phyloP scores from a whole-genome alignment of 2,888 invertebrate species.

The Trachelus tabidus region DNA sequence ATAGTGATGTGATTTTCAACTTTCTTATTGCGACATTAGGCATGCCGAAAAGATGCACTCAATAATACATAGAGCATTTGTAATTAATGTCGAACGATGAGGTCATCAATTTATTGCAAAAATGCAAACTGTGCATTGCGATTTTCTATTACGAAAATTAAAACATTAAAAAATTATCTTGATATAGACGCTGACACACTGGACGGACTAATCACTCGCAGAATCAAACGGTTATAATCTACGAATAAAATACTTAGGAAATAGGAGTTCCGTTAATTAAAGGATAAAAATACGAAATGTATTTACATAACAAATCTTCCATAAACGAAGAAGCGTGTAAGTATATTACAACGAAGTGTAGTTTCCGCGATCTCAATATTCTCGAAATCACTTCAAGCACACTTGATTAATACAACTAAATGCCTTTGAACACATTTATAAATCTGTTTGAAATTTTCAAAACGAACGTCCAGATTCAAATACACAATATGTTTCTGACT shows the following conservation, averaged over 20 bases:
- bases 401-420: slow-evolving; percentile 13
- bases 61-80: not conserved
- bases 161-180: not conserved
- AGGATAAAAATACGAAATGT: slow-evolving; percentile 31
- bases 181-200: slow-evolving; percentile 27
- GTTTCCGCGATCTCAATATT: not conserved
- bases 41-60: not conserved
- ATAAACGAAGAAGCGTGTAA: slow-evolving; percentile 15
- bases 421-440: slow-evolving; percentile 29
- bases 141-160: not conserved
- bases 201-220: slow-evolving; percentile 52
- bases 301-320: slow-evolving; percentile 29
- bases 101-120: not conserved
- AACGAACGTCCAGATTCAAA: slow-evolving; percentile 1
- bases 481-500: not conserved
- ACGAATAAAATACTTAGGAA: slow-evolving; percentile 17
- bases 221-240: slow-evolving; percentile 29
- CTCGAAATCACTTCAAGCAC: not conserved
- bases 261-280: slow-evolving; percentile 12
- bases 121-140: slow-evolving; percentile 1
- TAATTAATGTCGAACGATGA: not conserved
- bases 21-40: slow-evolving; percentile 4
- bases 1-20: slow-evolving; percentile 13
- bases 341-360: slow-evolving; percentile 19
- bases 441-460: slow-evolving; percentile 9